phyloP scores from a whole-genome alignment of 2,113 vertebrate genomes.

The Morone chrysops region DNA sequence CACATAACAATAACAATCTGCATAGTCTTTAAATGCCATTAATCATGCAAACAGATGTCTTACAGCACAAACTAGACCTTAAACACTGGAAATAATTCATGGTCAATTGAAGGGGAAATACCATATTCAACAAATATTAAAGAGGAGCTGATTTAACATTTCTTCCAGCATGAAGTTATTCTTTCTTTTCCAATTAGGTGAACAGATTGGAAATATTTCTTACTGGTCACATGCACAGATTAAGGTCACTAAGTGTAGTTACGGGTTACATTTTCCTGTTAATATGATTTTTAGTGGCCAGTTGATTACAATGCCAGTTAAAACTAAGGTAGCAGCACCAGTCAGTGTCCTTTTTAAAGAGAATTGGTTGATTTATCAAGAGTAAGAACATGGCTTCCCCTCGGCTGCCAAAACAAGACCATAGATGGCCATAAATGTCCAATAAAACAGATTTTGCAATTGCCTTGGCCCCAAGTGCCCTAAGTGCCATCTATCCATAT shows the following conservation, averaged over 20 bases:
- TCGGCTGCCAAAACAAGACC: not conserved
- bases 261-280: not conserved
- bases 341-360: not conserved
- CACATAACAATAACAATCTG: not conserved
- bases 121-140: not conserved
- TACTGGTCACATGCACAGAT: not conserved
- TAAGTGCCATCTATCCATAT: too few relatives aligned
- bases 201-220: not conserved
- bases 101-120: not conserved
- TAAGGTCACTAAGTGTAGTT: not conserved
- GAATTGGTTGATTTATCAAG: not conserved
- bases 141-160: not conserved
- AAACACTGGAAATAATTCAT: not conserved
- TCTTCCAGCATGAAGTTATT: not conserved
- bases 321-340: too few relatives aligned
- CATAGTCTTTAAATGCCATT: not conserved
- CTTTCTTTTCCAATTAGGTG: not conserved
- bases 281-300: not conserved
- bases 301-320: too few relatives aligned
- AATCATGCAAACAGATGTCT: not conserved
- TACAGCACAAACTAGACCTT: not conserved
- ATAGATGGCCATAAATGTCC: not conserved
- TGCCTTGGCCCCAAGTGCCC: too few relatives aligned
- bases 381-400: not conserved
- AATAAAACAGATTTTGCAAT: too few relatives aligned